A percentile compares a stretch with the other conserved stretches of the same genome.
Evolutionary conservation across 1,140 invertebrate genomes (phyloP).

Genomic region (Mya arenaria): DNA sequence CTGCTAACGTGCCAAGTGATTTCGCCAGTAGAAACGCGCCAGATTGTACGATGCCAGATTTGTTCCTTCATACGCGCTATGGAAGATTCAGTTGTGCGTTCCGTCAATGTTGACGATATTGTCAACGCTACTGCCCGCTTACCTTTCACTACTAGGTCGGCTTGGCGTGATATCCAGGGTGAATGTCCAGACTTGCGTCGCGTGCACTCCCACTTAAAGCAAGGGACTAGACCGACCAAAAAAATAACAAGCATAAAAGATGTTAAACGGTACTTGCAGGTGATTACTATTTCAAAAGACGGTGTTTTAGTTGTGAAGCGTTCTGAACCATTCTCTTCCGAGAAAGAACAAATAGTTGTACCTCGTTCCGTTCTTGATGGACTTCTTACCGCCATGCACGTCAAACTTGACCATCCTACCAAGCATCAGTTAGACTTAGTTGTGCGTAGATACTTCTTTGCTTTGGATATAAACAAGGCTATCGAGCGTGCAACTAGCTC

Average conservation of each 20-base stretch:
- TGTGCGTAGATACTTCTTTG: slow-evolving; percentile 53
- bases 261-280: slow-evolving; percentile 57
- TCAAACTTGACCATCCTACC: slow-evolving; percentile 60
- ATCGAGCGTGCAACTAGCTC: not conserved
- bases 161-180: slow-evolving; percentile 46
- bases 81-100: slow-evolving; percentile 24
- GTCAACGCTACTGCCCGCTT: slow-evolving; percentile 8
- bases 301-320: slow-evolving; percentile 51
- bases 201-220: slow-evolving; percentile 15
- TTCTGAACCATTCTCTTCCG: slow-evolving; percentile 12
- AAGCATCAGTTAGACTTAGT: slow-evolving; percentile 55
- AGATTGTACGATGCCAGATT: not conserved
- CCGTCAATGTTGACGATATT: slow-evolving; percentile 8
- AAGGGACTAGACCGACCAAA: slow-evolving; percentile 51
- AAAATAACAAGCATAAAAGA: slow-evolving; percentile 56
- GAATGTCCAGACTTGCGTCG: slow-evolving; percentile 50
- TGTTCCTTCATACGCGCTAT: slow-evolving; percentile 14
- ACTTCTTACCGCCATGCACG: slow-evolving; percentile 59
- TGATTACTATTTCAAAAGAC: slow-evolving; percentile 49
- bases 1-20: slow-evolving; percentile 42
- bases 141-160: slow-evolving; percentile 50
- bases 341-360: slow-evolving; percentile 58
- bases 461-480: slow-evolving; percentile 57
- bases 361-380: slow-evolving; percentile 54
- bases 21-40: slow-evolving; percentile 57